Evolutionary conservation across 2,113 vertebrate genomes (phyloP), one percentile per base, ranked within the genome.

Genomic region (Nyctereutes procyonoides): DNA sequence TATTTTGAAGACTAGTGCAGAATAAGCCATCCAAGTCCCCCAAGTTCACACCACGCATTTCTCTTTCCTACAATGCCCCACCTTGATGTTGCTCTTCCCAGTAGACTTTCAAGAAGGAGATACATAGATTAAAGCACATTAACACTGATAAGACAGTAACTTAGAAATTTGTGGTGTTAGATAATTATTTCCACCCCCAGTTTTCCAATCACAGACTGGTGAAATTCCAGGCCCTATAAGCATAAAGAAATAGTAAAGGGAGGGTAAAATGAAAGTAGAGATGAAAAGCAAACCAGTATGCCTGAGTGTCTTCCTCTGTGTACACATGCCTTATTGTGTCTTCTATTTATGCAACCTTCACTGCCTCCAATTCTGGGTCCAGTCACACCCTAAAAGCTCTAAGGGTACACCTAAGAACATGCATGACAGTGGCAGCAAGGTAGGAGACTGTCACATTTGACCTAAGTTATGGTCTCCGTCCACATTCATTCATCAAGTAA

Each of bases 401-500:
- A 17, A 76, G 77, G 8, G 63, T 14, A 86, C 11, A 4, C 38
- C 32, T 69, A 65, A 51, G 53, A 86, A 11, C 13, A n/a, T 71
- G 10, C 30, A 15, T 17, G 19, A 9, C 58, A 60, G 63, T 56
- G 53, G 76, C 51, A 71, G n/a, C 14, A 4, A 67, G 24, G 71
- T 55, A 71, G 35, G 35, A 20, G 1, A 71, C 62, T 83, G 71
- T 89, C 77, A n/a, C 5, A 5, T 58, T 30, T 69, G 53, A 65
- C 30, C 2, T 96, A 93, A 95, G 69, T 96, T 96, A 96, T 77
- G 53, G 19, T 73, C 17, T 51, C 62, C 32, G 76, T 95, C 71
- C 55, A 53, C 8, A 26, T n/a, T 80, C 96, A 88, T 97, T 96
- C 30, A 81, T 90, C 87, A 96, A 76, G 53, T 86, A 97, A 94